Evolutionary conservation across 2,888 invertebrate genomes (phyloP).

Genomic region (Aplocera efformata): DNA sequence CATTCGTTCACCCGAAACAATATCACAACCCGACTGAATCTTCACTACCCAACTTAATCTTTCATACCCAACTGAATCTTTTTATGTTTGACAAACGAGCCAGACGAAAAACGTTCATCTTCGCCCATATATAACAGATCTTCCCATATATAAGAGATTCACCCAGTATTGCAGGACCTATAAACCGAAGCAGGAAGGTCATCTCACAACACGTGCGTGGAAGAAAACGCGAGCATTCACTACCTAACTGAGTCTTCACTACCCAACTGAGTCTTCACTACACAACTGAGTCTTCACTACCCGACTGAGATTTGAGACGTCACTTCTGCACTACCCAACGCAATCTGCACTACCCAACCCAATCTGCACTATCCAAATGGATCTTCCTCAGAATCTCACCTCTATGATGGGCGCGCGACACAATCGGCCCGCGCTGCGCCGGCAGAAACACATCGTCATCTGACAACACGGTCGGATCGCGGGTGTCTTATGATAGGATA

Average conservation of each 20-base stretch:
- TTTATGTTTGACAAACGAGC: too few relatives aligned
- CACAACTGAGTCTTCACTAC: not conserved
- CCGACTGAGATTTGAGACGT: not conserved
- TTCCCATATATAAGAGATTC: too few relatives aligned
- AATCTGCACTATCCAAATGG: not conserved
- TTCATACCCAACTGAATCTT: not conserved
- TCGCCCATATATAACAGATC: too few relatives aligned
- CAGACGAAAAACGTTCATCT: too few relatives aligned
- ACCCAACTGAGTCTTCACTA: slow-evolving; percentile 1
- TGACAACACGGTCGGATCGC: slow-evolving; percentile 57
- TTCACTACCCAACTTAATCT: not conserved
- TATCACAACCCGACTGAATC: not conserved
- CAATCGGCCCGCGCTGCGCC: slow-evolving; percentile 26
- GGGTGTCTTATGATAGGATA: slow-evolving; percentile 28
- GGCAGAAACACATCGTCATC: slow-evolving; percentile 60
- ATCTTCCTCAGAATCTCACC: slow-evolving; percentile 27
- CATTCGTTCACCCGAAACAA: too few relatives aligned
- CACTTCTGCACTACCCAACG: not conserved
- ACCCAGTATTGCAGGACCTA: too few relatives aligned
- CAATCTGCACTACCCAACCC: slow-evolving; percentile 2
- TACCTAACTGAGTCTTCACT: not conserved
- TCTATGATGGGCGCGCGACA: slow-evolving; percentile 34
- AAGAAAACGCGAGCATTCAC: not conserved
- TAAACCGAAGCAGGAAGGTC: too few relatives aligned
- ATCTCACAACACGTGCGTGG: too few relatives aligned